A percentile compares a stretch with the other conserved stretches of the same genome.
These are phyloP conservation scores for Plebejus anna DNA, from an alignment of 2,888 invertebrate genomes.

Conservation along the genomic window DNA sequence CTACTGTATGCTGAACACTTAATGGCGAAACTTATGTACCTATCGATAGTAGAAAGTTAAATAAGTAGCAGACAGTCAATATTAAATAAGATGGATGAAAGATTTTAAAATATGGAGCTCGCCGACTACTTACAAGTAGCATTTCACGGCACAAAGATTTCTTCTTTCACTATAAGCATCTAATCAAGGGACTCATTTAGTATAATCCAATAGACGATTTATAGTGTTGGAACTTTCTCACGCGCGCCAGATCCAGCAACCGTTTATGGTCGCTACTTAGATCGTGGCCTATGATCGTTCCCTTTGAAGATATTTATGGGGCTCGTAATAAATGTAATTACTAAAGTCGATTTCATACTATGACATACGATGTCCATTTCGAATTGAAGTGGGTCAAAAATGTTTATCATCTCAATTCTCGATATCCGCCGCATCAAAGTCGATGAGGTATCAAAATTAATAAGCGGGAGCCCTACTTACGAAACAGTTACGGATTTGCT, in stretches of 20 bases:
- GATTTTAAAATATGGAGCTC: neutral
- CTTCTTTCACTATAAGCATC: conserved; percentile 66
- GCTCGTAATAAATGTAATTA: conserved; percentile 35
- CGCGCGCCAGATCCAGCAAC: conserved; percentile 55
- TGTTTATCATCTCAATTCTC: conserved; percentile 21
- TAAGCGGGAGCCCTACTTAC: neutral
- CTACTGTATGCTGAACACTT: conserved; percentile 27
- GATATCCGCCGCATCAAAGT: conserved; percentile 26
- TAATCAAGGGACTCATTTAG: conserved; percentile 68
- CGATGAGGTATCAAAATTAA: conserved; percentile 11
- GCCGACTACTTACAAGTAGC: conserved; percentile 7
- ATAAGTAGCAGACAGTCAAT: conserved; percentile 63
- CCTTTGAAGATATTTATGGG: conserved; percentile 35
- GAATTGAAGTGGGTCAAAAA: conserved; percentile 23
- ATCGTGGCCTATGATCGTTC: conserved; percentile 37
- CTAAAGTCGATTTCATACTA: conserved; percentile 29
- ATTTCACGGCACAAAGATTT: conserved; percentile 55
- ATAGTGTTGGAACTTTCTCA: conserved; percentile 65
- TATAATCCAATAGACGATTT: conserved; percentile 60
- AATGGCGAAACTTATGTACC: conserved; percentile 33
- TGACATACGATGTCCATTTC: conserved; percentile 26
- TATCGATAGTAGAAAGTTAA: conserved; percentile 58
- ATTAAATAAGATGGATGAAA: conserved; percentile 53
- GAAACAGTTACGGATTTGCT: neutral
- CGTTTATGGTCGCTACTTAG: conserved; percentile 49